Evolutionary conservation across 2,888 invertebrate species (phyloP), one percentile per base, ranked within the genome.

Genomic region (Aromia moschata): DNA sequence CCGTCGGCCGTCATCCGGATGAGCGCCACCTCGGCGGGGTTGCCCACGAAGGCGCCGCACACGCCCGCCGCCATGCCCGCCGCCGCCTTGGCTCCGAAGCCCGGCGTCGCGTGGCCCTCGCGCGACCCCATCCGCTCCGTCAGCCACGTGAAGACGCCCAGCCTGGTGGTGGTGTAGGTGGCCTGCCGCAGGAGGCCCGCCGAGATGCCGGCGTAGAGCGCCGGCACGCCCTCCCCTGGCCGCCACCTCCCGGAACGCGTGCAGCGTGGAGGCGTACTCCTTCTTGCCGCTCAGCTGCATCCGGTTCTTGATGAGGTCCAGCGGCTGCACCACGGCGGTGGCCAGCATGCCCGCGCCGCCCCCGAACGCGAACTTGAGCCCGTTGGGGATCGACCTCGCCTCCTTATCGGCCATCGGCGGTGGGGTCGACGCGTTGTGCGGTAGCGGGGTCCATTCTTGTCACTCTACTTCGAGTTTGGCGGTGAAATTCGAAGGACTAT

Each of bases 1-100:
- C 98, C 98, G 82, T 99, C 98, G 0, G 96, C 89, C 14, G 98
- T 98, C 99, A 99, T 99, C 59, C 99, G 85, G 67, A 99, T 94
- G 38, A 98, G 86, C 0, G 96, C 92, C 40, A 98, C 92, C 83
- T 99, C 98, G 0, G 98, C 97, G 0, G 98, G 98, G 0, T 97
- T 98, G 43, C 79, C 98, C 40, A 98, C 92, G 80, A 98, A 96
- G 1, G 98, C 92, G 7, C 94, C 96, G 15, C 88, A 83, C 15
- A 86, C 84, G 0, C 98, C 99, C 1, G 98, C 96, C 0, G 87
- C 81, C 80, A 95, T 88, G 9, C 97, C 98, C 64, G 98, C 83
- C 0, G 82, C 84, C 55, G 94, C 93, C 81, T 96, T 97, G 31
- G 83, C 85, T 0, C 87, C 77, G 74, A 99, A 93, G 64, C 86